Evolutionary conservation across 1,140 invertebrate species (phyloP), one percentile per base, ranked within the genome.

Genomic region (Rhyacophila brunnea): DNA sequence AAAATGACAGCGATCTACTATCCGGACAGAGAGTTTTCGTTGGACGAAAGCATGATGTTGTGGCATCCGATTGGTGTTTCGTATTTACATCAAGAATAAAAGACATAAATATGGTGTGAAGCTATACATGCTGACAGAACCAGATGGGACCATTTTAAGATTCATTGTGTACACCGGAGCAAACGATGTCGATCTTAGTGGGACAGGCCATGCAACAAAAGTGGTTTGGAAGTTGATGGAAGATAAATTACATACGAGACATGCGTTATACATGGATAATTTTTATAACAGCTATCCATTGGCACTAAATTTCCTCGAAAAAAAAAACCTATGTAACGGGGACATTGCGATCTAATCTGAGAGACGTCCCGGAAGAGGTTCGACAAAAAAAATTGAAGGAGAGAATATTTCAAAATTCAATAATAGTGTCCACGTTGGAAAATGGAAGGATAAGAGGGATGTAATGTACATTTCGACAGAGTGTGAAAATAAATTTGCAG

Each of bases 51-150:
- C 9, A 28, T 28, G 23, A 9, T 28, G 9, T 28, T 28, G 23
- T 28, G 23, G 23, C 23, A 9, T 28, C n/a, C 4, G 23, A 9
- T 9, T 5, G 23, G 9, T 28, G 3, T 5, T 28, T 3, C 23
- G 9, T 9, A 28, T 28, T 9, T 3, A 28, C 23, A 28, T 9
- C 3, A 3, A 40, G 15, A 70, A 55, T 62, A 65, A 13, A 76
- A 72, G 64, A 1, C 70, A 74, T 59, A 71, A 72, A 67, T 72
- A 73, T 64, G 72, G 72, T 0, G 68, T 74, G 13, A 73, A 74
- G 60, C 35, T 75, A 11, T 71, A 71, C 54, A 69, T 74, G 52
- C 57, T 80, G 7, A 64, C 68, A 43, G 67, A 69, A 45, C 66
- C 67, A 1, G 64, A 67, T 59, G 72, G 69, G 52, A 46, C 63